Conservation (phyloP, 2,113 vertebrate genomes). For the Alexandromys fortis region DNA sequence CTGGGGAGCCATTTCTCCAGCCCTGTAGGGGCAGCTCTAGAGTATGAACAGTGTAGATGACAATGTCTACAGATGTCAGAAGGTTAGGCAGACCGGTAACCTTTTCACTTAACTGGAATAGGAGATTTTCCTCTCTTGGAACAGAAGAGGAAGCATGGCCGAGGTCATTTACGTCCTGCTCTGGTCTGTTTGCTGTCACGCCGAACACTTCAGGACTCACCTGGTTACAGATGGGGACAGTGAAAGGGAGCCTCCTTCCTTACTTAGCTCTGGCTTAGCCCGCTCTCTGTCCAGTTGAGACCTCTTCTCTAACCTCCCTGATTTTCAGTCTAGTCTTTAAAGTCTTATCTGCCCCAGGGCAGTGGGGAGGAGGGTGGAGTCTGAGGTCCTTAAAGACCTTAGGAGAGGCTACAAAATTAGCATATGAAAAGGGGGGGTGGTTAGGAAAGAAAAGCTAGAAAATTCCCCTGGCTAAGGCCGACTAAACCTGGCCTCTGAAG, state of each 20-base stretch:
- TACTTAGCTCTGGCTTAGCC: neutral
- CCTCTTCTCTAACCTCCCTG: neutral
- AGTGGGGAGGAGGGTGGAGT: neutral
- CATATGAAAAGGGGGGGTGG: neutral
- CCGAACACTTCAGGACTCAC: too few species aligned
- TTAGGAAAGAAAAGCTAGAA: neutral
- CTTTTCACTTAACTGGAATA: neutral
- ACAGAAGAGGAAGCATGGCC: neutral
- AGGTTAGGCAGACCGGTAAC: neutral
- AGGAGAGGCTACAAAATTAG: neutral
- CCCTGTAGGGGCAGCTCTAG: neutral
- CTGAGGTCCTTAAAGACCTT: neutral
- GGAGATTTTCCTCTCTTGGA: neutral
- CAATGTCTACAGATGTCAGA: neutral
- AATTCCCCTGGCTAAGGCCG: neutral
- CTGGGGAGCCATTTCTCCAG: neutral
- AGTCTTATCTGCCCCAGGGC: neutral
- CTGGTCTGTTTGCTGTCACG: neutral
- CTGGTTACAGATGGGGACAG: neutral
- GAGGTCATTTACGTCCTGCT: neutral
- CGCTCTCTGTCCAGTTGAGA: neutral
- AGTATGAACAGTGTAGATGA: too few species aligned
- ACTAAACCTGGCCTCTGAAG: neutral
- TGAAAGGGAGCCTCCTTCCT: neutral
- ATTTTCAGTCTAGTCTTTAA: neutral